Percentiles rank a stretch among this genome's conserved stretches.
Conservation (phyloP, 2,113 vertebrate genomes). For the Rhadina sibilatrix region DNA sequence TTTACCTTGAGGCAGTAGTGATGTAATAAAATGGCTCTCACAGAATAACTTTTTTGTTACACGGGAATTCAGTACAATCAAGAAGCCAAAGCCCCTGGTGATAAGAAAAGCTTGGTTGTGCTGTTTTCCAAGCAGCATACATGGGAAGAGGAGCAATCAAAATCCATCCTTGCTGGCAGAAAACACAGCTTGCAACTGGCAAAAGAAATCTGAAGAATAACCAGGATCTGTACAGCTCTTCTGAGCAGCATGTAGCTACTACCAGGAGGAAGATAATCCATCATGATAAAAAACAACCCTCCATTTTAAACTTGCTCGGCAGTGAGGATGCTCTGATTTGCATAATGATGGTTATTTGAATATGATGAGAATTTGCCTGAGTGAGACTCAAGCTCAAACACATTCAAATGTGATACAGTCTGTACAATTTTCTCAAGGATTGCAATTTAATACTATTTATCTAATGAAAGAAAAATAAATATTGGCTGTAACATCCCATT, state of each 20-base stretch:
- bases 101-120: neutral
- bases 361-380: constrained; percentile 64
- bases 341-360: constrained; percentile 74
- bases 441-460: constrained; percentile 72
- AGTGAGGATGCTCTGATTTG: constrained; percentile 59
- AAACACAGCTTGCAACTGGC: neutral
- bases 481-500: constrained; percentile 65
- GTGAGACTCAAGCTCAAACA: constrained; percentile 60
- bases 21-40: neutral
- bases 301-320: constrained; percentile 51
- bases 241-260: neutral
- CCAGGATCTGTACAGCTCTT: neutral
- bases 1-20: neutral
- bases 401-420: constrained; percentile 50
- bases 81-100: neutral
- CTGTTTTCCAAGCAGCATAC: neutral
- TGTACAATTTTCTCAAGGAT: constrained; percentile 69
- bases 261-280: constrained; percentile 49
- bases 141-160: neutral
- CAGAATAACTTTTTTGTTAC: neutral
- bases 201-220: neutral
- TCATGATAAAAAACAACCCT: constrained; percentile 65
- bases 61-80: neutral
- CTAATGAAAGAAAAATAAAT: constrained; percentile 73
- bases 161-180: neutral